phyloP scores from a whole-genome alignment of 2,797 vertebrate species.

The Myotis daubentonii region DNA sequence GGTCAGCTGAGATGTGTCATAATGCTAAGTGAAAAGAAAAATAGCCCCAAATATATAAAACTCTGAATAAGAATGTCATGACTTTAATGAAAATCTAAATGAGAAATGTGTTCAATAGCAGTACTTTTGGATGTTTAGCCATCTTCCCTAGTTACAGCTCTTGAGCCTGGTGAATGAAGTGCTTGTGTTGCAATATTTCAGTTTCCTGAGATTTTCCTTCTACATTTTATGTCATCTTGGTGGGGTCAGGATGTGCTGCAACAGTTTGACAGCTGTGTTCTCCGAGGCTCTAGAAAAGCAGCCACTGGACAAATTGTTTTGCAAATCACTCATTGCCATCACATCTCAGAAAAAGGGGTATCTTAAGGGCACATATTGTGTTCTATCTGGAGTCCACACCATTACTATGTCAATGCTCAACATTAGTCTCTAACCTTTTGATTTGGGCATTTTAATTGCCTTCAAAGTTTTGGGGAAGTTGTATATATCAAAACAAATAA shows the following conservation, averaged over 20 bases:
- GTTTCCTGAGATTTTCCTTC: conserved; percentile 16
- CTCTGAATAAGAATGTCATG: conserved; percentile 1
- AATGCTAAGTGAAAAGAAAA: conserved; percentile 66
- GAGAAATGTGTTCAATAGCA: neutral
- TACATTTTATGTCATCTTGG: neutral
- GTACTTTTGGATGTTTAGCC: neutral
- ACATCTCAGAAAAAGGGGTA: neutral
- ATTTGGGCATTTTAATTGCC: neutral
- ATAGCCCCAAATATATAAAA: conserved; percentile 44
- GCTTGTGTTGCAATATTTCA: neutral
- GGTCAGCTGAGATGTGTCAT: conserved; percentile 14
- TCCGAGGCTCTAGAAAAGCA: neutral
- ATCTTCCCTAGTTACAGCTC: neutral
- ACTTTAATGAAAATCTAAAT: conserved; percentile 50
- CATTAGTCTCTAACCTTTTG: neutral
- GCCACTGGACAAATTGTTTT: neutral
- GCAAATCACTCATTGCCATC: neutral
- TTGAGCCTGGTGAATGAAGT: neutral
- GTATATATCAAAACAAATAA: conserved; percentile 2
- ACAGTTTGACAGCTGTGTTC: neutral
- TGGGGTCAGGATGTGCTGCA: neutral
- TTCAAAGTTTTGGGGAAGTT: neutral
- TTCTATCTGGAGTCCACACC: neutral
- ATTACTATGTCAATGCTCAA: neutral
- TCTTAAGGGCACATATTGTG: neutral